Evolutionary conservation across 2,888 invertebrate species (phyloP).

Genomic region (Eristalis intricaria): DNA sequence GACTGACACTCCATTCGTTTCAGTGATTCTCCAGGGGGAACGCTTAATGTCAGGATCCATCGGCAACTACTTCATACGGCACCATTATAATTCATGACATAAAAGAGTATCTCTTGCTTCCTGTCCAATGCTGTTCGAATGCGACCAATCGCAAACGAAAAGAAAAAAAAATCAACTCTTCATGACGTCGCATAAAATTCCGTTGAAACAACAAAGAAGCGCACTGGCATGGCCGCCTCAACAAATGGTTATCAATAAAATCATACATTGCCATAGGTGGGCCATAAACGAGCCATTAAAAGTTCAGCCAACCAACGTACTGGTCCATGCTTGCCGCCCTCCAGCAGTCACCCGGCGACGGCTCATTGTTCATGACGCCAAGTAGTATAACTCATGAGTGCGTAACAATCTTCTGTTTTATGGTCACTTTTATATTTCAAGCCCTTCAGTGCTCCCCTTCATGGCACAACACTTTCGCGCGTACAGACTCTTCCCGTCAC

Average conservation of each 20-base stretch:
- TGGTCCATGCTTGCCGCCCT: neutral
- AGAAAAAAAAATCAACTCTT: neutral
- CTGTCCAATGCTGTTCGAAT: neutral
- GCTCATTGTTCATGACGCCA: conserved; percentile 51
- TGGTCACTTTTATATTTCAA: conserved; percentile 56
- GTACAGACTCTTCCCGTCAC: neutral
- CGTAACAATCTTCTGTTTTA: conserved; percentile 55
- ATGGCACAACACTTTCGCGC: neutral
- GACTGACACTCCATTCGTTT: neutral
- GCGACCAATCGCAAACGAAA: neutral
- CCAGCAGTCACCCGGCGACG: neutral
- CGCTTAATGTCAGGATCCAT: neutral
- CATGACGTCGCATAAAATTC: conserved; percentile 34
- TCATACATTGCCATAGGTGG: conserved; percentile 64
- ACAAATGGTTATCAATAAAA: conserved; percentile 64
- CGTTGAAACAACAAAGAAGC: neutral
- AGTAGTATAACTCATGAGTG: conserved; percentile 37
- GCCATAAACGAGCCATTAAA: conserved; percentile 58
- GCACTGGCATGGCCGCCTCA: neutral
- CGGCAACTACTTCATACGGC: conserved; percentile 46
- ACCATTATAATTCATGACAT: conserved; percentile 54
- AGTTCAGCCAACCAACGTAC: neutral
- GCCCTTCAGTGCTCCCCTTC: conserved; percentile 11
- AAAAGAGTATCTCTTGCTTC: neutral
- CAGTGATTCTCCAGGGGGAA: neutral